Base-by-base conservation (phyloP, 2,797 vertebrate genomes). In the Pteropus rufus region DNA sequence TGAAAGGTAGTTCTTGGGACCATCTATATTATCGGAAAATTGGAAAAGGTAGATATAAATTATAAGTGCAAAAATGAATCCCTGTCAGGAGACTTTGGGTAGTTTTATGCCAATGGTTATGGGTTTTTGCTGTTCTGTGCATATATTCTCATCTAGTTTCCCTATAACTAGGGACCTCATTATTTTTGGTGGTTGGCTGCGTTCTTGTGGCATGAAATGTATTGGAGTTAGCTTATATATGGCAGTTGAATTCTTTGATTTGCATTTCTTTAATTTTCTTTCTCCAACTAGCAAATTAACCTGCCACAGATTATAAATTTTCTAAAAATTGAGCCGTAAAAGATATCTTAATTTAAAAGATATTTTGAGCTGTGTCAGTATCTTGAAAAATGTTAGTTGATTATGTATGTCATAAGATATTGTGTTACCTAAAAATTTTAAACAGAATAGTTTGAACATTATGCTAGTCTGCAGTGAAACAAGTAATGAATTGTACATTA, bases 321-420 rank as follows among this genome's bases (percentile, higher is more conserved):
- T 49, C 60, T 94, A 44, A 95, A 94, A 90, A 58, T 76, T 87
- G 88, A 88, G 67, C 44, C 5, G 0, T 70, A 67, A 69, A 90
- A 41, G 44, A 52, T 65, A 49, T 65, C 65, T 83, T 83, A 62
- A 94, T 70, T 90, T 75, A 72, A 97, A 92, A 87, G 19, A 34
- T 97, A 70, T 93, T 89, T 83, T 93, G 62, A 65, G 81, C 65
- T 92, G n/a, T 60, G n/a, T 82, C 39, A 90, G 77, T 36, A 62
- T 87, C 58, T 89, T 89, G 58, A 95, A 93, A 91, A 93, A 65
- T 91, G 58, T 67, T 88, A 44, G 29, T 36, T 73, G 41, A 67
- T 65, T 46, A 26, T 58, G 36, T 64, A 82, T 94, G 93, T 84
- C 75, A 82, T 80, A 86, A 92, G 64, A 80, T 41, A 77, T 18